Base-by-base conservation (phyloP, 2,888 invertebrate species). In the Ditylenchus weischeri region DNA sequence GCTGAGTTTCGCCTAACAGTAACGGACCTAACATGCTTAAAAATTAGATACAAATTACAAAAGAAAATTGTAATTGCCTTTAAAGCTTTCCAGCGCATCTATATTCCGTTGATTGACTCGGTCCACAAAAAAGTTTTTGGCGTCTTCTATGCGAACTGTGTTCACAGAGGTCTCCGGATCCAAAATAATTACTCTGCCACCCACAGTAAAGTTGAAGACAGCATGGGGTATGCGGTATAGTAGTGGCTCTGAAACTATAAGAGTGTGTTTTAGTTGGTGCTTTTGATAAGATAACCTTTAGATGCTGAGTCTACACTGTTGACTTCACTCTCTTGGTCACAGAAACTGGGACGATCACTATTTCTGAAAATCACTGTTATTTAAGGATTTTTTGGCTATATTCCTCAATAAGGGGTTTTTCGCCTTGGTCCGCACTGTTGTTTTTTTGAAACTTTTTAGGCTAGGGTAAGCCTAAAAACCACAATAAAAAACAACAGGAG, bases 61-160 rank as follows among this genome's bases (percentile, higher is more conserved):
- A 43, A 13, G 3, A 3, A 15, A 15, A 43, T 43, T 43, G 8
- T 1, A 43, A 43, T 54, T 29, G 38, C 74, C 74, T 64, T 76
- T 73, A 59, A 74, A 74, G 48, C 38, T 58, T 47, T 74, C 74
- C 23, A 74, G 38, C 6, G 62, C 57, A 15, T 74, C 75, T 10
- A 76, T 62, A 35, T 71, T 64, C 10, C 70, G 38, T 11, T 59
- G 57, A 11, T 50, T 49, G 18, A 50, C 62, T 1, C 18, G 58
- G 35, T 75, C 66, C n/a, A 50, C 50, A 38, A 71, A 65, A 19
- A 71, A 61, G 13, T 57, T 65, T 48, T 75, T 76, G 36, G 71
- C 57, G 49, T 75, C 65, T 43, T 69, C 60, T 38, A 74, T 19
- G 35, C 66, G 62, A 4, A 74, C 63, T 7, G 71, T 68, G 43